Base-by-base conservation (phyloP, 2,888 invertebrate genomes). In the Desoria tigrina region DNA sequence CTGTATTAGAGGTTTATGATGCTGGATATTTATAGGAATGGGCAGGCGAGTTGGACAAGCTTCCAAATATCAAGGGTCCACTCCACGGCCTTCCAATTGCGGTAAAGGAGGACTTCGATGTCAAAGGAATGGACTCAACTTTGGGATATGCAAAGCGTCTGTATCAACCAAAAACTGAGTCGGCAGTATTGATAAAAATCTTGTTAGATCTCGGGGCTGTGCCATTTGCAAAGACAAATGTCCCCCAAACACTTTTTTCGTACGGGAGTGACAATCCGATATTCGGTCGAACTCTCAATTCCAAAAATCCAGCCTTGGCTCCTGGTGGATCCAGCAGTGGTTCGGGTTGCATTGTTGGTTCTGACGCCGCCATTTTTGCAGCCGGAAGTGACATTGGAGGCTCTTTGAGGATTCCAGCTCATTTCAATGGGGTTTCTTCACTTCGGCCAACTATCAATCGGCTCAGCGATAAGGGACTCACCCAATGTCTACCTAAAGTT, bases 351-450 rank as follows among this genome's bases (percentile, higher is more conserved):
- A 28, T 74, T 2, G 62, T 75, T 9, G 64, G 50, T 23, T 56
- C 58, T 9, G 71, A 72, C 4, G 74, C 65, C 0, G 60, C 69
- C 14, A 59, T 62, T 18, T 71, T 74, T 50, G 74, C 65, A 9
- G 65, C 68, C 11, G 74, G 69, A 28, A 67, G 65, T 42, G 74
- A 74, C 42, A 65, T 65, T 26, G 68, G 71, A 71, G 42, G 50
- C 18, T 32, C 32, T 37, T 24, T 51, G 4, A 42, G 65, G 51
- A 16, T 66, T 42, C 83, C 83, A 0, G 78, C 81, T 21, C 77
- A 79, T 65, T 79, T 82, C 74, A 81, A 82, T 77, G 84, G 84
- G 0, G 77, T 80, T 27, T 79, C 77, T 61, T 80, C 81, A 6
- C 70, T 83, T 9, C 83, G 82, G 70, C 80, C 81, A 3, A 62